Conservation (phyloP, 2,888 invertebrate species). For the Andrena chrysosceles region DNA sequence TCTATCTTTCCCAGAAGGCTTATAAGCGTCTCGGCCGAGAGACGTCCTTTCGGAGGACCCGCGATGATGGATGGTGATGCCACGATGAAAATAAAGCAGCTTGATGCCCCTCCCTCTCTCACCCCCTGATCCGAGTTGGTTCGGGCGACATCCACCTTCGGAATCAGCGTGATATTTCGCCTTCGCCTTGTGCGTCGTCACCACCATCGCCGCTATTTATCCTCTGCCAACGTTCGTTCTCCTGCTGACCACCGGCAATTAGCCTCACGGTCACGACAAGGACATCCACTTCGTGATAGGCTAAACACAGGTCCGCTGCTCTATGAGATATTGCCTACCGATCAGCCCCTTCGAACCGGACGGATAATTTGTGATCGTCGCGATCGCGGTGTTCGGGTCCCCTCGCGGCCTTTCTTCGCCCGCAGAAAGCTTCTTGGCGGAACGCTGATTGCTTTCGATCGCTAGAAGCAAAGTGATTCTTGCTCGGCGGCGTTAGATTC, state of each 20-base stretch:
- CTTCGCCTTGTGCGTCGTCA: slow-evolving; percentile 62
- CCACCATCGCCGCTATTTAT: slow-evolving; percentile 66
- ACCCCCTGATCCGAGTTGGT: not conserved
- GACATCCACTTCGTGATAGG: slow-evolving; percentile 82
- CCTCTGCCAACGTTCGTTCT: slow-evolving; percentile 68
- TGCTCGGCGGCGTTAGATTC: no score
- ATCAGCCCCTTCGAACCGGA: slow-evolving; percentile 57
- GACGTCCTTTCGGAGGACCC: slow-evolving; percentile 59
- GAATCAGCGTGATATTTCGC: slow-evolving; percentile 70
- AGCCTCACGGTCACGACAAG: slow-evolving; percentile 82
- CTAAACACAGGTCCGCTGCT: slow-evolving; percentile 80
- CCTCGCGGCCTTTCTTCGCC: slow-evolving; percentile 8
- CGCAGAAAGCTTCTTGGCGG: slow-evolving; percentile 38
- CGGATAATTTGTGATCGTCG: slow-evolving; percentile 79
- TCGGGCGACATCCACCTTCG: slow-evolving; percentile 57
- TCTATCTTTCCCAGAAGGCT: slow-evolving; percentile 63
- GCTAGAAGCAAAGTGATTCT: not conserved
- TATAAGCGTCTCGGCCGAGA: slow-evolving; percentile 44
- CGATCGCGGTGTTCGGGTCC: slow-evolving; percentile 43
- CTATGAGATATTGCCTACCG: slow-evolving; percentile 76
- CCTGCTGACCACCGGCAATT: slow-evolving; percentile 79
- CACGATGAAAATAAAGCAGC: slow-evolving; percentile 51
- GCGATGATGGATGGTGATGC: slow-evolving; percentile 55
- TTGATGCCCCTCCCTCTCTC: not conserved
- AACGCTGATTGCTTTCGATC: slow-evolving; percentile 32